Conservation (phyloP, 2,888 invertebrate genomes). For the Amitus sp. region DNA sequence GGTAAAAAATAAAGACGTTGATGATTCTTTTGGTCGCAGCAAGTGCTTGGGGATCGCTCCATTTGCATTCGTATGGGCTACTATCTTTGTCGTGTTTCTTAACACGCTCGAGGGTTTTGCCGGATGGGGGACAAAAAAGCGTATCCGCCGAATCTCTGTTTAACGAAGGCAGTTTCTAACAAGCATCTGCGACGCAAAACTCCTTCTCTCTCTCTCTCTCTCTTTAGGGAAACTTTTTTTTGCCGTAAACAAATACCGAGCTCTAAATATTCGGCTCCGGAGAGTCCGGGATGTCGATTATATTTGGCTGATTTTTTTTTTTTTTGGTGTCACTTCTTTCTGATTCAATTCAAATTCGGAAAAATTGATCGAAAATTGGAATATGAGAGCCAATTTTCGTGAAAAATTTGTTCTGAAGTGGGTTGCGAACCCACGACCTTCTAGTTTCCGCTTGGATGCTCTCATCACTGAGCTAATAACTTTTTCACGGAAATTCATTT, state of each 20-base stretch:
- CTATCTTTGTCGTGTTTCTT: constrained; percentile 41
- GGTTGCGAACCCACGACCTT: too few relatives aligned
- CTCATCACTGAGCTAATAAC: too few relatives aligned
- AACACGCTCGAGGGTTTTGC: constrained; percentile 35
- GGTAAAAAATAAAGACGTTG: constrained; percentile 14
- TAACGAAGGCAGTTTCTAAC: constrained; percentile 38
- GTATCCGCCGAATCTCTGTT: constrained; percentile 40
- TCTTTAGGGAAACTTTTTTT: constrained; percentile 18
- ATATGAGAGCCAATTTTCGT: too few relatives aligned
- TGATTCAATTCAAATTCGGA: too few relatives aligned
- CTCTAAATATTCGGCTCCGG: constrained; percentile 30
- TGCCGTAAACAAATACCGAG: constrained; percentile 36
- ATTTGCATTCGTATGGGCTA: constrained; percentile 40
- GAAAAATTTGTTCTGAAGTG: too few relatives aligned
- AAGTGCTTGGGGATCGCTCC: constrained; percentile 29
- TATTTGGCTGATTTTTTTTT: background rate
- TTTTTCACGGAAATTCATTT: too few relatives aligned
- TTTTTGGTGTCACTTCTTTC: too few relatives aligned
- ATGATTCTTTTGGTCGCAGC: constrained; percentile 26
- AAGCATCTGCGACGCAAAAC: constrained; percentile 40
- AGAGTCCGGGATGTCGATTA: constrained; percentile 14
- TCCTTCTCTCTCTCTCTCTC: too few relatives aligned
- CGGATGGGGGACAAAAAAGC: constrained; percentile 37
- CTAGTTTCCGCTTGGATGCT: too few relatives aligned
- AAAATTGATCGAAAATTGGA: too few relatives aligned